Evolutionary conservation across 1,140 invertebrate genomes (phyloP), one percentile per base, ranked within the genome.

Genomic region (Schlechtendalia chinensis): DNA sequence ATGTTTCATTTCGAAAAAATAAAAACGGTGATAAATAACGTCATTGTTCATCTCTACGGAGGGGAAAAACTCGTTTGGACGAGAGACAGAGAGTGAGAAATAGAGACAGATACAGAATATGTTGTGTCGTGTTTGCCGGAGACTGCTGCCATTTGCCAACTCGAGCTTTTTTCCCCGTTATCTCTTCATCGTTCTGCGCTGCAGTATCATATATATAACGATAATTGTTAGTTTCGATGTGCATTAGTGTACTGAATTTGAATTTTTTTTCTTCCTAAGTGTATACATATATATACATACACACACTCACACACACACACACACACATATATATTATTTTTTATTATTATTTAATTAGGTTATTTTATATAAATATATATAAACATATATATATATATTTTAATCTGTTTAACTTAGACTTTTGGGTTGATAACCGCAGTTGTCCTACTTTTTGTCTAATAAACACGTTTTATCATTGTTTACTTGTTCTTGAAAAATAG

Each of bases 391-490:
- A 39, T 39, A 39, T 39, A 75, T 75, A 75, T 77, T 58, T 39
- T 77, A 59, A 59, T 77, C 74, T 77, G 74, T 77, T 77, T 58
- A 45, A 59, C 54, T n/a, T 61, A 77, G 74, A 77, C 56, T 77
- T 59, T 32, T 58, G 56, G 56, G n/a, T 61, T 61, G 56, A 77
- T 77, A 77, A 77, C 56, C 16, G 58, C 74, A 77, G 74, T 77
- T 77, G 72, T 77, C 74, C 58, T 77, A 77, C 56, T 61, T 77
- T 77, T 77, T 61, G 74, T 77, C 74, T 77, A 77, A 77, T 77
- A 77, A 77, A 77, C 56, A 77, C 74, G 47, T 77, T 77, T 77
- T 77, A 77, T 77, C 74, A 61, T 77, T 77, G 74, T 77, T 77
- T 77, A 77, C 29, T 61, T 59, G n/a, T 59, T 58, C 54, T 56